Conservation (phyloP, 2,113 vertebrate genomes). For the Gracilinanus agilis region DNA sequence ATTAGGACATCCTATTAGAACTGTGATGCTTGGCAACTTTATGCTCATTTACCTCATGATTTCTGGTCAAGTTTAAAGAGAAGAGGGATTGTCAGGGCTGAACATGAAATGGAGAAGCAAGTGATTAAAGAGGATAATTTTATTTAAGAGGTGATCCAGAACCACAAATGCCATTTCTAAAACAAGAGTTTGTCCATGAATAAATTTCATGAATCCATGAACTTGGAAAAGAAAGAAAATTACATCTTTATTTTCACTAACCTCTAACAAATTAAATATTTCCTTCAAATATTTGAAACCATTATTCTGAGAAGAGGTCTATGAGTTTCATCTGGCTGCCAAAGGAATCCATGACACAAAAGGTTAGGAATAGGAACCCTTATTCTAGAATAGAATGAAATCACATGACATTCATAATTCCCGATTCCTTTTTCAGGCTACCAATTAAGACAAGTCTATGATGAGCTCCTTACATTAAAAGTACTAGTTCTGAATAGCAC, state of each 20-base stretch:
- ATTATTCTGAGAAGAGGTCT: neutral
- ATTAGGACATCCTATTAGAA: neutral
- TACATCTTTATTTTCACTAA: neutral
- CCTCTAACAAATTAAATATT: neutral
- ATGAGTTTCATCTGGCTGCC: too few relatives aligned
- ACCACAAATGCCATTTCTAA: constrained; percentile 12
- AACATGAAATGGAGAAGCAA: neutral
- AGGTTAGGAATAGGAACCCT: neutral
- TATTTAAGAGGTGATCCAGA: constrained; percentile 43
- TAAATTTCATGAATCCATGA: too few relatives aligned
- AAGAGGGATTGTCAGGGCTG: neutral
- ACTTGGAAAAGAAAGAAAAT: neutral
- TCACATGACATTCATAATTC: neutral
- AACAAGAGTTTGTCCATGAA: neutral
- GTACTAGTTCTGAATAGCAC: neutral
- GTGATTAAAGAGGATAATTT: constrained; percentile 23
- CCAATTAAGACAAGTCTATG: constrained; percentile 5
- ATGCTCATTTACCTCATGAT: neutral
- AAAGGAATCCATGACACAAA: neutral
- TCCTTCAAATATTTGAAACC: neutral
- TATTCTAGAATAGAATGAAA: neutral
- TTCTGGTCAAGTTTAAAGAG: neutral
- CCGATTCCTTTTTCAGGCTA: neutral
- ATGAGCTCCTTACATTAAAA: neutral
- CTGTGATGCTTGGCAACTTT: neutral